Base-by-base conservation (phyloP, 2,113 vertebrate species). In the Corythornis vintsioides region DNA sequence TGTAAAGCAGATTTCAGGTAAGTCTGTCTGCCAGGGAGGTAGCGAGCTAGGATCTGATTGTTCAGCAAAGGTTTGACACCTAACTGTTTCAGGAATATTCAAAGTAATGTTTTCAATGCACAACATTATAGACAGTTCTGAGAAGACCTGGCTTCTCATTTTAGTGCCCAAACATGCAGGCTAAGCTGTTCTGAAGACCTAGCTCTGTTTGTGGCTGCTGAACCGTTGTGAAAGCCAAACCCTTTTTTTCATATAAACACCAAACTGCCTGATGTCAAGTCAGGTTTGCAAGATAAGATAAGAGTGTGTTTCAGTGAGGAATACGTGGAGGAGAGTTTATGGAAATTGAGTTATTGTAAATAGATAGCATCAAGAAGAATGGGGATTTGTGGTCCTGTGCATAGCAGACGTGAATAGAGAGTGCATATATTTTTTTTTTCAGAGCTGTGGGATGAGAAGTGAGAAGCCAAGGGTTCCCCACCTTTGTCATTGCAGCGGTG, bases 211-310 rank as follows among this genome's bases (percentile, higher is more conserved):
- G 86, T 71, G 53, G 33, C 52, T 83, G 72, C 72, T 89, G 64
- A 90, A 66, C 69, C 83, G 29, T 83, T 94, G 91, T 56, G 70
- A 93, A 93, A 93, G 82, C 90, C 88, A 93, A 95, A 63, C 88
- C 66, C 70, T 90, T 92, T 93, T 50, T 88, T 94, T 90, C 81
- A 56, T 92, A 92, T 95, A 96, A 94, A 96, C 89, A 96, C 63
- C 67, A 86, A 92, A 92, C 67, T 88, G 84, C 52, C 89, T 95
- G 81, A 87, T 94, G 94, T 92, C 67, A 87, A 72, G 56, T 89
- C 59, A 79, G 77, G 86, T 92, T 95, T 93, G 47, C 56, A 73
- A 94, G 92, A 94, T 94, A 88, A 96, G 90, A 95, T 96, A 55
- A 55, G 53, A 53, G 83, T 57, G 13, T 26, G 70, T 45, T 93